Evolutionary conservation across 2,888 invertebrate genomes (phyloP), one percentile per base, ranked within the genome.

Genomic region (Calliphora vomitoria): DNA sequence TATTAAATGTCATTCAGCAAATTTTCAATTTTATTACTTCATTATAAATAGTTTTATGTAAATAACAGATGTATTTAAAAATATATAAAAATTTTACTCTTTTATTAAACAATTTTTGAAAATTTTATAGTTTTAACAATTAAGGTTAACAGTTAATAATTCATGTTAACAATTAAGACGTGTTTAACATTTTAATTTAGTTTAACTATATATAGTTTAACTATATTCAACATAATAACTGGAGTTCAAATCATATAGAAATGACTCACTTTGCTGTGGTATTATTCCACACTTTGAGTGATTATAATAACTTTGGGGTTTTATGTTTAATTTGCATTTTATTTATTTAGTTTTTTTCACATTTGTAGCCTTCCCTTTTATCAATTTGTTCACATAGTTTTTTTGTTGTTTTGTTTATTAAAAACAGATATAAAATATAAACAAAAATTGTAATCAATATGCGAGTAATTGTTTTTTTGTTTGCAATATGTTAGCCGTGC

Each of bases 361-460:
- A 8, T 35, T 8, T 53, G 2, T 25, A 11, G 47, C 38, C 60
- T 69, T 69, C 35, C 47, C 6, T 15, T n/a, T 44, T 53, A 38
- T 64, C 20, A 18, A 11, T 13, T 10, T 6, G 31, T 69, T 68
- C 25, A 35, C 5, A 44, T 58, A 58, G n/a, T 41, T 31, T 35
- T 15, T 78, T 38, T n/a, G 10, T 11, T 13, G 5, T 38, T 35
- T 11, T 38, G 66, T 31, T 62, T 62, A 62, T 66, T 66, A 66
- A 66, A 53, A 53, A 66, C n/a, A 66, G 38, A 25, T 66, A 66
- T 11, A 35, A 64, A 18, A 53, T 38, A 60, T 25, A 44, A 62
- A 53, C 18, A 35, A 75, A 58, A 76, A 35, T 64, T 55, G 44
- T 69, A 76, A 76, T 69, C 60, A 76, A 82, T 71, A 71, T 18